Base-by-base conservation (phyloP, 2,113 vertebrate genomes). In the Phodopus roborovskii region DNA sequence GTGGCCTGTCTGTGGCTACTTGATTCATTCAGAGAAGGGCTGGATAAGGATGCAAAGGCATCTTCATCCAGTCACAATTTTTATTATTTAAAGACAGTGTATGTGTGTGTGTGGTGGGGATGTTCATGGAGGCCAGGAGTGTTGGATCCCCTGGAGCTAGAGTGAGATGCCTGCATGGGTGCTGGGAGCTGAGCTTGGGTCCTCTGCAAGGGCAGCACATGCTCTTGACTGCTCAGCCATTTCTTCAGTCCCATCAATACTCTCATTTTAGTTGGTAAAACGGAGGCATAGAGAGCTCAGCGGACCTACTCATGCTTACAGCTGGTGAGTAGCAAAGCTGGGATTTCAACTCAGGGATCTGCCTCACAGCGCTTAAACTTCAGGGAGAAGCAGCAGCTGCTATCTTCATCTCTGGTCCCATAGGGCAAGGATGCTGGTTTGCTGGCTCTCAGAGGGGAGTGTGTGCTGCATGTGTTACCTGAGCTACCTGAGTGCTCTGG, bases 311-410 rank as follows among this genome's bases (percentile, higher is more conserved):
- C 50, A 42, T 16, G 4, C n/a, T 45, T 19, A 45, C 26, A 33
- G 20, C 53, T 36, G 33, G 45, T 26, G 36, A 68, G 45, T 0
- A 64, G 71, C 60, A 24, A n/a, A 11, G 12, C 66, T 81, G 26
- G 39, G 48, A 77, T 75, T 17, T 8, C 58, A 91, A 60, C 58
- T 50, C 36, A 42, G 68, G 87, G 48, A 4, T 75, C 74, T 68
- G 30, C 8, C 24, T 50, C 8, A 0, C 28, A 45, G 22, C 8
- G 0, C 1, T 24, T 19, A 4, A 48, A 9, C 2, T 16, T 26
- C 50, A 33, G 2, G 0, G 78, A 22, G 39, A 39, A 71, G 42
- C 28, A 3, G 2, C 7, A 8, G 22, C 13, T 20, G n/a, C 64
- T n/a, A n/a, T n/a, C 87, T 84, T 45, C 56, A 26, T 60, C 33